Percentiles rank a stretch among this genome's conserved stretches.
Conservation (phyloP, 2,797 vertebrate genomes). For the Menidia menidia region DNA sequence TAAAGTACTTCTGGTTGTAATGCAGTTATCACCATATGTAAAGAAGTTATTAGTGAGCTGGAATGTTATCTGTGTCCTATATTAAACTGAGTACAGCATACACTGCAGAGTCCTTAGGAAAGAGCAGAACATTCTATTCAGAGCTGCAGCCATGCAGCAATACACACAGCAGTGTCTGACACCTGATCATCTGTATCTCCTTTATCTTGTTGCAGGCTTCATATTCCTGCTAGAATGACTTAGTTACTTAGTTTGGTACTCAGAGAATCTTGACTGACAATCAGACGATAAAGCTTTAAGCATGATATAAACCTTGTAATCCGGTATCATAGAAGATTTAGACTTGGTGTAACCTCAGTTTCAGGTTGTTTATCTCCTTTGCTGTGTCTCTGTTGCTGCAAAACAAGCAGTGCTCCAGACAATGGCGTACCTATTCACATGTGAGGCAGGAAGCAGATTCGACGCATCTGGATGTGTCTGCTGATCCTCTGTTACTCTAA, state of each 20-base stretch:
- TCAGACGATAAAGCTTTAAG: conserved; percentile 70
- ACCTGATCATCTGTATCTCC: conserved; percentile 31
- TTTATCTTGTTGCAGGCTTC: conserved; percentile 28
- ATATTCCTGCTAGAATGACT: conserved; percentile 44
- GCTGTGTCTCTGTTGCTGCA: conserved; percentile 60
- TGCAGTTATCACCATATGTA: neutral
- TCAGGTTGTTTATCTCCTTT: conserved; percentile 68
- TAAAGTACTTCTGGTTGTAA: conserved; percentile 17
- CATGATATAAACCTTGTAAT: conserved; percentile 78
- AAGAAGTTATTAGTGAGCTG: neutral
- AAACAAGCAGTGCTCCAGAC: conserved; percentile 65
- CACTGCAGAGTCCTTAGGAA: neutral
- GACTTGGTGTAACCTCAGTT: conserved; percentile 62
- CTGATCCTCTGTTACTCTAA: conserved; percentile 65
- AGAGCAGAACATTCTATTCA: neutral
- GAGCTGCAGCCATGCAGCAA: neutral
- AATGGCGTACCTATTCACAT: conserved; percentile 72
- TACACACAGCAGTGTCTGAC: conserved; percentile 9
- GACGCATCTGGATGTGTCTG: conserved; percentile 72
- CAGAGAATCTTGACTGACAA: conserved; percentile 74
- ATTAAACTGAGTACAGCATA: conserved; percentile 10
- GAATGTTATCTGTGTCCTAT: neutral
- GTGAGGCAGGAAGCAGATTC: conserved; percentile 71
- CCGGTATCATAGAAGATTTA: conserved; percentile 73
- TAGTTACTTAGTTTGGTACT: conserved; percentile 60